phyloP scores from a whole-genome alignment of 2,797 vertebrate genomes.

The Tamandua tetradactyla region DNA sequence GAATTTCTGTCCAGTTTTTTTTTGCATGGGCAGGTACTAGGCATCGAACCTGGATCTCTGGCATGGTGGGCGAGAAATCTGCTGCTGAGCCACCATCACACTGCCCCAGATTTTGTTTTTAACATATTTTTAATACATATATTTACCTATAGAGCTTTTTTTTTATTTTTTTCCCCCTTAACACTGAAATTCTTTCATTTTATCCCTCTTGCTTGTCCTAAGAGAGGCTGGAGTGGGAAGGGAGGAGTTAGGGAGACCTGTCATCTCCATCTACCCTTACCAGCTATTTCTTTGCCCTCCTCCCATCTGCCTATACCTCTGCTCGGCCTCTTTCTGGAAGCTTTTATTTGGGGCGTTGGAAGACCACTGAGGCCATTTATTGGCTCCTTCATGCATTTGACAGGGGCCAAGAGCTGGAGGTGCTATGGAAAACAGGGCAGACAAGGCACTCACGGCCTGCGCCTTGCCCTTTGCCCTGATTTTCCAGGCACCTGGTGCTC shows the following conservation, averaged over 20 bases:
- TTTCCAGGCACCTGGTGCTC: background rate
- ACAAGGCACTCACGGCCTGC: rapidly evolving
- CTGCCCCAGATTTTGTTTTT: background rate
- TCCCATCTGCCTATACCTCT: background rate
- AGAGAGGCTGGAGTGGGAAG: rapidly evolving
- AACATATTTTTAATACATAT: background rate
- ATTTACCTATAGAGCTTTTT: too few relatives aligned
- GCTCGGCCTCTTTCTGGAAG: background rate
- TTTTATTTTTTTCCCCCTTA: background rate
- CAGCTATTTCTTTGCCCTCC: background rate
- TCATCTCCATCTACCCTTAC: rapidly evolving
- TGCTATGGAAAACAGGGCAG: too few relatives aligned
- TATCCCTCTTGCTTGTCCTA: background rate
- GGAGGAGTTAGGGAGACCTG: background rate
- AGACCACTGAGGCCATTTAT: background rate
- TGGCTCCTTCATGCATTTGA: background rate
- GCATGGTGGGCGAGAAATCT: too few relatives aligned
- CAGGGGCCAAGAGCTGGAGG: background rate
- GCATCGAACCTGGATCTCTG: too few relatives aligned
- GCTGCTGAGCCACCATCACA: too few relatives aligned
- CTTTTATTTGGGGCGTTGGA: background rate
- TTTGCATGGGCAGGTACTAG: too few relatives aligned
- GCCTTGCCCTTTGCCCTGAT: background rate
- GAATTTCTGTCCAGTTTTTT: too few relatives aligned
- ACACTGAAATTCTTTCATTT: background rate